A percentile compares a stretch with the other conserved stretches of the same genome.
These are phyloP conservation scores for Candoia aspera DNA, from an alignment of 2,113 vertebrate species.

Conservation along the genomic window DNA sequence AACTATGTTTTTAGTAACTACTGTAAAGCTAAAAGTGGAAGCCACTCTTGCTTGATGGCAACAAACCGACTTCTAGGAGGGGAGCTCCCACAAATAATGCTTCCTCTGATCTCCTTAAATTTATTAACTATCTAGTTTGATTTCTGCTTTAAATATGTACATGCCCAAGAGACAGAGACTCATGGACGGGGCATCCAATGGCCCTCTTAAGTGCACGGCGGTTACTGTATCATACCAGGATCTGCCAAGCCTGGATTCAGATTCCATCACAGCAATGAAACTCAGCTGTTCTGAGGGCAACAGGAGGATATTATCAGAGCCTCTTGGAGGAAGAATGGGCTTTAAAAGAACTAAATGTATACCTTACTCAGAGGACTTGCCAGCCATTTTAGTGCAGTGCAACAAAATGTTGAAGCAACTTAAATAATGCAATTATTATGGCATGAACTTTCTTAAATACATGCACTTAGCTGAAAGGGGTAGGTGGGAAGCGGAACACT, in stretches of 20 bases:
- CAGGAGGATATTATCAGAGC: neutral
- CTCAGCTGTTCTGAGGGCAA: neutral
- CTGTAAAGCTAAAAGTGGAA: neutral
- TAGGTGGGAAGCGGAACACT: neutral
- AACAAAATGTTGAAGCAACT: neutral
- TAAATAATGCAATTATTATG: neutral
- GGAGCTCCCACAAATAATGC: neutral
- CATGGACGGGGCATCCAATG: neutral
- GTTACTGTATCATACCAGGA: neutral
- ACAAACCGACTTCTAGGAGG: neutral
- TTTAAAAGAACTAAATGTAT: neutral
- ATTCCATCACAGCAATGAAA: neutral
- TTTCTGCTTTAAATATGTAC: neutral
- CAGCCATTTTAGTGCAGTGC: neutral
- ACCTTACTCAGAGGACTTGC: neutral
- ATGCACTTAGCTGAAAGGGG: neutral
- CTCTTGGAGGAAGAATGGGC: neutral
- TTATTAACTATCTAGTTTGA: neutral
- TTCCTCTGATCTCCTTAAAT: neutral
- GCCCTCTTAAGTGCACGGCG: neutral
- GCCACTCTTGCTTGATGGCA: neutral
- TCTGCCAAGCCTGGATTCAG: neutral
- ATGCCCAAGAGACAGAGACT: neutral
- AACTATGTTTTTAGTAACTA: neutral
- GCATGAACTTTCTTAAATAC: neutral